Conservation (phyloP, 2,113 vertebrate species). For the Vanacampus margaritifer region DNA sequence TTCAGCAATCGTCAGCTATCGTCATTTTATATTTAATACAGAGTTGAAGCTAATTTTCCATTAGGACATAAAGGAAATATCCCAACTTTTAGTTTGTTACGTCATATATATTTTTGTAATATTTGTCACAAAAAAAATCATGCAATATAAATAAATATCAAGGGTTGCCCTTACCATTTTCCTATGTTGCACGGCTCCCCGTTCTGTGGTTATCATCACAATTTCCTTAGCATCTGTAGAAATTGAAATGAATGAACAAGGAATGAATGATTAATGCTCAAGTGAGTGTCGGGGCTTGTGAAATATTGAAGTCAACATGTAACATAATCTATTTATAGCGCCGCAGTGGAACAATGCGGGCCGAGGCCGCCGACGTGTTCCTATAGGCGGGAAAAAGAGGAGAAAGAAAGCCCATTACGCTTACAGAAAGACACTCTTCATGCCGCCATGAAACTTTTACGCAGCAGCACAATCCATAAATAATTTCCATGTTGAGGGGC, state of each 20-base stretch:
- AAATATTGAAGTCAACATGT: slow-evolving; percentile 69
- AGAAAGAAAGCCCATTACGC: slow-evolving; percentile 12
- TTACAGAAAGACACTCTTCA: slow-evolving; percentile 56
- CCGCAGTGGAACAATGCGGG: slow-evolving; percentile 43
- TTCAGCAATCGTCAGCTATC: background rate
- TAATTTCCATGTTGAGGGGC: slow-evolving; percentile 49
- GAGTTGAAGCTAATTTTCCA: background rate
- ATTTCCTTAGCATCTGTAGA: background rate
- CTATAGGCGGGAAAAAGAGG: slow-evolving; percentile 34
- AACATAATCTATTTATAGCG: slow-evolving; percentile 67
- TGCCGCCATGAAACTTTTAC: slow-evolving; percentile 56
- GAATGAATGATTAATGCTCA: slow-evolving; percentile 64
- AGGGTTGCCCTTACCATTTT: too few relatives aligned
- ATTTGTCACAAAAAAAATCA: too few relatives aligned
- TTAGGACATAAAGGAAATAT: too few relatives aligned
- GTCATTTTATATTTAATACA: background rate
- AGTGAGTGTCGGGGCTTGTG: slow-evolving; percentile 53
- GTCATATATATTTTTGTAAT: too few relatives aligned
- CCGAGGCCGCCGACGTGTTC: slow-evolving; percentile 27
- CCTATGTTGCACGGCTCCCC: too few relatives aligned
- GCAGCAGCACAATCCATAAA: slow-evolving; percentile 50
- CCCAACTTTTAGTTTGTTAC: too few relatives aligned
- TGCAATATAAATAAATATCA: too few relatives aligned
- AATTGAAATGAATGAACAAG: slow-evolving; percentile 45
- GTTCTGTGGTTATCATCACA: too few relatives aligned